phyloP scores from a whole-genome alignment of 1,140 invertebrate genomes.

The Teleopsis dalmanni region DNA sequence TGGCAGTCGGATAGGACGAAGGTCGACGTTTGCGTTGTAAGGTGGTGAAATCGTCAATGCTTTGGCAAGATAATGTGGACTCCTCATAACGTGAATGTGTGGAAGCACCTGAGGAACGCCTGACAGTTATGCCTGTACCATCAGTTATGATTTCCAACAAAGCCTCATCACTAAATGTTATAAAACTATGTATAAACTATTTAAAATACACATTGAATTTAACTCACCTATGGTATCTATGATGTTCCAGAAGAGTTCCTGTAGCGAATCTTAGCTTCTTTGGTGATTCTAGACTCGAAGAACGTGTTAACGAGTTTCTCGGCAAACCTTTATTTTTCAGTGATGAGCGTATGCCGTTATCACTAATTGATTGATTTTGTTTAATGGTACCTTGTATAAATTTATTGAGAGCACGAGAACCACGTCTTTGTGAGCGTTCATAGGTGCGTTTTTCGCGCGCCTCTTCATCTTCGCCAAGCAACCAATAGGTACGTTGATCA shows the following conservation, averaged over 20 bases:
- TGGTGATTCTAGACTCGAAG: conserved; percentile 70
- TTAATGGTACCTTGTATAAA: conserved; percentile 37
- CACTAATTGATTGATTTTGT: conserved; percentile 28
- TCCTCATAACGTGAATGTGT: conserved; percentile 37
- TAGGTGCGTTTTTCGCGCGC: conserved; percentile 48
- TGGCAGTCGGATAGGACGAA: conserved; percentile 36
- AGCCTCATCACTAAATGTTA: conserved; percentile 49
- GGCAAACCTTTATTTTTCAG: conserved; percentile 49
- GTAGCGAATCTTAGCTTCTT: conserved; percentile 70
- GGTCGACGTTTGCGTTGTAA: conserved; percentile 24
- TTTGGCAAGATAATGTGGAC: conserved; percentile 44
- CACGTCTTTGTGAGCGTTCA: conserved; percentile 47
- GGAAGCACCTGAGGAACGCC: conserved; percentile 38
- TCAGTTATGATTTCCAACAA: conserved; percentile 50
- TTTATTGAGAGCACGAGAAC: conserved; percentile 37
- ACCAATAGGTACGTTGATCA: conserved; percentile 78
- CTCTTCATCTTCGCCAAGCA: conserved; percentile 64
- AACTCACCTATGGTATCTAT: conserved; percentile 49
- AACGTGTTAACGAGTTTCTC: conserved; percentile 45
- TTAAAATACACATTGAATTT: neutral
- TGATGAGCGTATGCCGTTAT: conserved; percentile 52
- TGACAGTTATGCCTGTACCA: conserved; percentile 39
- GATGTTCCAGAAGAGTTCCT: conserved; percentile 57
- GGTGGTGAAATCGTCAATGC: conserved; percentile 37
- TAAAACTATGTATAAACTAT: neutral